Conservation (phyloP, 2,888 invertebrate genomes). For the Hirtodrosophila histrioides region DNA sequence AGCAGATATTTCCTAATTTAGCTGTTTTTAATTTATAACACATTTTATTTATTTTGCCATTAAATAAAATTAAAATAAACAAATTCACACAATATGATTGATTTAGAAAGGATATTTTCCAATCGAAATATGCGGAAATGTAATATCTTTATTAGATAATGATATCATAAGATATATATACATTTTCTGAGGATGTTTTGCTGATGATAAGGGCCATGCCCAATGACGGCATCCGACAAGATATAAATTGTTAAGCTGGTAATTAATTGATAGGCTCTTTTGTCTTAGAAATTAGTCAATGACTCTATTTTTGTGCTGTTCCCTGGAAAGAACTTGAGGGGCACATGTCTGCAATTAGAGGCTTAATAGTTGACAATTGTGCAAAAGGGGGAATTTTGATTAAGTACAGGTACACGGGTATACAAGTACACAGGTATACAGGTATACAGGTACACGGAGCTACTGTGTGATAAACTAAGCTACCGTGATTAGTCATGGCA, state of each 20-base stretch:
- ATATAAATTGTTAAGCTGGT: slow-evolving; percentile 1
- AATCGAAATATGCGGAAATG: too few species aligned
- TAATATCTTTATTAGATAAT: background rate
- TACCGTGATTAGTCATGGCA: slow-evolving; percentile 36
- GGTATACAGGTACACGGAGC: background rate
- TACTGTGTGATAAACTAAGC: slow-evolving; percentile 32
- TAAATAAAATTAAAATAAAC: too few species aligned
- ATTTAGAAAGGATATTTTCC: too few species aligned
- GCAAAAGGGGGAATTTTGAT: slow-evolving; percentile 24
- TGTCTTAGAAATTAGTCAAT: slow-evolving; percentile 13
- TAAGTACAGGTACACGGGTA: slow-evolving; percentile 4
- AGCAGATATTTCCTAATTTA: too few species aligned
- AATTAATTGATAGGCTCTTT: background rate
- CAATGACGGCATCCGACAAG: background rate
- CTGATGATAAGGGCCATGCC: background rate
- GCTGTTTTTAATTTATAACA: too few species aligned
- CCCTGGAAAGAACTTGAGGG: background rate
- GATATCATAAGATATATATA: slow-evolving; percentile 6
- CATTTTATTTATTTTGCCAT: too few species aligned
- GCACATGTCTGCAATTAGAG: slow-evolving; percentile 24
- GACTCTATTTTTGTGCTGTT: slow-evolving; percentile 12
- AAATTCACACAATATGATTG: too few species aligned
- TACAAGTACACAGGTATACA: background rate
- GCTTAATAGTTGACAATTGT: slow-evolving; percentile 11
- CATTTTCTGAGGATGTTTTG: background rate